A percentile compares a stretch with the other conserved stretches of the same genome.
phyloP scores from a whole-genome alignment of 2,797 vertebrate species.

The Cryptoprocta ferox region DNA sequence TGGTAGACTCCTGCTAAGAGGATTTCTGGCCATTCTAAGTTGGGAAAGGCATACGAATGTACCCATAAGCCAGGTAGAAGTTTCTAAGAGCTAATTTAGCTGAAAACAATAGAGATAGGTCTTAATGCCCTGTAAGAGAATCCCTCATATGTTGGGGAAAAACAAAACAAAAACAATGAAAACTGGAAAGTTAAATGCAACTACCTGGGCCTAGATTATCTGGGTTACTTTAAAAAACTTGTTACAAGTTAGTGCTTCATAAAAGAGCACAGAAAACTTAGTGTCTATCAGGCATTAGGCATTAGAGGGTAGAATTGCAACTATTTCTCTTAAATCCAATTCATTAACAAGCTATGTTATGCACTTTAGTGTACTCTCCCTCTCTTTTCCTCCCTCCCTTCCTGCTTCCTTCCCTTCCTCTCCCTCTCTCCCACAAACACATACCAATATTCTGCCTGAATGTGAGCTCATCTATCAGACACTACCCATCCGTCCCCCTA shows the following conservation, averaged over 20 bases:
- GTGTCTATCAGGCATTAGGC: neutral
- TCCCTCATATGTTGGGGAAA: neutral
- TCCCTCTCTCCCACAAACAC: neutral
- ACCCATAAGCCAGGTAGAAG: neutral
- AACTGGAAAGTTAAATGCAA: neutral
- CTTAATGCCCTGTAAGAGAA: neutral
- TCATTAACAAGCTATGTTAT: constrained; percentile 15
- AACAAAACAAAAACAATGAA: neutral
- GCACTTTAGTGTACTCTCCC: neutral
- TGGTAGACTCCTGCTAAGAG: neutral
- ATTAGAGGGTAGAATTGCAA: neutral
- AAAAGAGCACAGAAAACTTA: neutral
- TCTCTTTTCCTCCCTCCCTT: neutral
- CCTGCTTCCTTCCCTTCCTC: neutral
- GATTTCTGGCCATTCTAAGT: neutral
- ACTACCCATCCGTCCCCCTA: rapidly evolving
- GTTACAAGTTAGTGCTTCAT: neutral
- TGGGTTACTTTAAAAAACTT: neutral
- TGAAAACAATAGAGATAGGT: neutral
- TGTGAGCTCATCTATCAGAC: neutral
- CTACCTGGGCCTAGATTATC: neutral
- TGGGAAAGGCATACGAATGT: neutral
- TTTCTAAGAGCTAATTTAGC: neutral
- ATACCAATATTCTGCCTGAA: neutral
- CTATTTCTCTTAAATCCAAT: neutral